Base-by-base conservation (phyloP, 2,113 vertebrate species). In the Orthochromis malagaraziensis region DNA sequence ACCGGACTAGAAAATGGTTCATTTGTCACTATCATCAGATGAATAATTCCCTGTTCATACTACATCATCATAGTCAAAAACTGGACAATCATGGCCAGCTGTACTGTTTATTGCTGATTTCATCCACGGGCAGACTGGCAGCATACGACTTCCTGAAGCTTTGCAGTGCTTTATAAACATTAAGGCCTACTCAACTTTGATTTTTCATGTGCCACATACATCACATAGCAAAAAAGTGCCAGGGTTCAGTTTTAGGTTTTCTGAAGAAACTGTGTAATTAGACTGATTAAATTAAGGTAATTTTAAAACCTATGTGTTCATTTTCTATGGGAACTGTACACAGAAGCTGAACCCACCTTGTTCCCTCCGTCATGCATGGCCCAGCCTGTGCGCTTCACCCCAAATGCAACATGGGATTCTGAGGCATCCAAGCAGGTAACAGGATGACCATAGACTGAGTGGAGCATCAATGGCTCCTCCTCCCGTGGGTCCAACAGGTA, bases 311-410 rank as follows among this genome's bases (percentile, higher is more conserved):
- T 11, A 4, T 6, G 19, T 24, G 3, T 55, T 81, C 4, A 55
- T 17, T 42, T 29, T 33, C 19, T 51, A 26, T 9, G 14, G 8
- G 40, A 84, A 9, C 58, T 70, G 2, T 5, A 26, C 38, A 47
- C 47, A 70, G 14, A 51, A 35, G 7, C 5, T 10, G 16, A 57
- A 84, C 87, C 11, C 95, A 99, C 98, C 98, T 99, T 98, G 94
- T 98, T 99, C 86, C 98, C 98, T 87, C 97, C 97, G 3, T 97
- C 97, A 6, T 98, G 97, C 95, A 97, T 91, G 33, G 97, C 90
- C 98, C 98, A 99, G 90, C 98, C 97, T 5, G 97, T 93, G 90
- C 97, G 97, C 96, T 97, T 98, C 87, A 99, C 96, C 2, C 98
- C 99, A 53, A 98, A 95, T 10, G 97, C 98, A 3, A 97, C 96